phyloP scores from a whole-genome alignment of 2,888 invertebrate genomes.

The Lochmaea crataegi region DNA sequence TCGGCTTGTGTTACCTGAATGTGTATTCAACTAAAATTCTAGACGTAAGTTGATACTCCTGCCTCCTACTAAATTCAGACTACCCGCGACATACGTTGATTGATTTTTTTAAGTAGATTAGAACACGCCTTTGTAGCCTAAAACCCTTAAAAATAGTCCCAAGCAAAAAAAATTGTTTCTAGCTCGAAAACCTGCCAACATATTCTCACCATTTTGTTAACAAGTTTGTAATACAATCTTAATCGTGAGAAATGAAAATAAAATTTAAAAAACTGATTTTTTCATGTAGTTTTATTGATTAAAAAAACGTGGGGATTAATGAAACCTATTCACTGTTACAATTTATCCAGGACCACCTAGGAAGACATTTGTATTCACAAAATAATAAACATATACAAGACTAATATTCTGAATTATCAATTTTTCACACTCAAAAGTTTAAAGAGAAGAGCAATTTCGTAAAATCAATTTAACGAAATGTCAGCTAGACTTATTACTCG shows the following conservation, averaged over 20 bases:
- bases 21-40: constrained; percentile 4
- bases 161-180: neutral
- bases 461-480: constrained; percentile 12
- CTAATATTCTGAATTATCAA: constrained; percentile 6
- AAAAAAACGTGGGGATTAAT: constrained; percentile 9
- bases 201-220: too few relatives aligned
- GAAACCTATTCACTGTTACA: neutral
- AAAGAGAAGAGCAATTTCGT: constrained; percentile 2
- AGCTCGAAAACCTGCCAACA: neutral
- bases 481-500: constrained; percentile 8
- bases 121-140: neutral
- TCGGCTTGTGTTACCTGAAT: constrained; percentile 29
- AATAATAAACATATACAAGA: neutral
- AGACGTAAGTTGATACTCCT: neutral
- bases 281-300: neutral
- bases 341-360: constrained; percentile 8
- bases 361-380: neutral
- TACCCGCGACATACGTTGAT: neutral
- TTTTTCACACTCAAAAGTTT: constrained; percentile 14
- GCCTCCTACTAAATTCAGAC: neutral
- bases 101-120: neutral
- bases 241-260: too few relatives aligned
- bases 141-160: neutral
- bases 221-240: too few relatives aligned
- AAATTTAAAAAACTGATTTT: neutral